These are phyloP conservation scores for Hoplodrina ambigua DNA, from an alignment of 2,888 invertebrate genomes.

Conservation along the genomic window DNA sequence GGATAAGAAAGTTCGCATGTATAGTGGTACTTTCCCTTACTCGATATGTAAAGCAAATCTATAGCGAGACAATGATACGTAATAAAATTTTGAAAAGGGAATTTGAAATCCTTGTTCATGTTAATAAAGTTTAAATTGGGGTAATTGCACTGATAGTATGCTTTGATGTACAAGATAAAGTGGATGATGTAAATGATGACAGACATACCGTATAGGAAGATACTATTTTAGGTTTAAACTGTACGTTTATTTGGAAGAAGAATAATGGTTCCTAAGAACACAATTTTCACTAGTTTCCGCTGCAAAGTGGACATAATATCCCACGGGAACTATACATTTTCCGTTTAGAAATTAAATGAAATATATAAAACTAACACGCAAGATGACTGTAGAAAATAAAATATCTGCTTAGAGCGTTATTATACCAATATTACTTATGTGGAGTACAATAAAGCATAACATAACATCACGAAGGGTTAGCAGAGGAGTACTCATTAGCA, in stretches of 20 bases:
- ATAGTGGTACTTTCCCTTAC: slow-evolving; percentile 57
- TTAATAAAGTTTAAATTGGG: background rate
- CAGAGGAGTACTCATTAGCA: too few relatives aligned
- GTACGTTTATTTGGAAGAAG: background rate
- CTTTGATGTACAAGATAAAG: background rate
- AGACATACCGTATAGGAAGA: background rate
- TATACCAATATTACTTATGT: background rate
- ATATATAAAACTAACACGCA: too few relatives aligned
- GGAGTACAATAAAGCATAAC: background rate
- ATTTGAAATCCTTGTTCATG: slow-evolving; percentile 15
- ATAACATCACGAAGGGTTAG: too few relatives aligned
- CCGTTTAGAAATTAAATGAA: too few relatives aligned
- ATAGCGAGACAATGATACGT: slow-evolving; percentile 31
- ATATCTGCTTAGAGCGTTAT: too few relatives aligned
- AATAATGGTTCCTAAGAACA: background rate
- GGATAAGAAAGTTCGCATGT: slow-evolving; percentile 55
- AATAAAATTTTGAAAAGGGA: slow-evolving; percentile 13
- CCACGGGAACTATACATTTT: too few relatives aligned
- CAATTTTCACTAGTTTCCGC: too few relatives aligned
- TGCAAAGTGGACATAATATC: too few relatives aligned
- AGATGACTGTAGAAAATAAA: too few relatives aligned
- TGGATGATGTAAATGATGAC: background rate
- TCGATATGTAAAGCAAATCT: slow-evolving; percentile 35
- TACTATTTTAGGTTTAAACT: too few relatives aligned
- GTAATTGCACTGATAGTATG: background rate